phyloP scores from a whole-genome alignment of 2,888 invertebrate genomes.

The Electrophaes corylata region DNA sequence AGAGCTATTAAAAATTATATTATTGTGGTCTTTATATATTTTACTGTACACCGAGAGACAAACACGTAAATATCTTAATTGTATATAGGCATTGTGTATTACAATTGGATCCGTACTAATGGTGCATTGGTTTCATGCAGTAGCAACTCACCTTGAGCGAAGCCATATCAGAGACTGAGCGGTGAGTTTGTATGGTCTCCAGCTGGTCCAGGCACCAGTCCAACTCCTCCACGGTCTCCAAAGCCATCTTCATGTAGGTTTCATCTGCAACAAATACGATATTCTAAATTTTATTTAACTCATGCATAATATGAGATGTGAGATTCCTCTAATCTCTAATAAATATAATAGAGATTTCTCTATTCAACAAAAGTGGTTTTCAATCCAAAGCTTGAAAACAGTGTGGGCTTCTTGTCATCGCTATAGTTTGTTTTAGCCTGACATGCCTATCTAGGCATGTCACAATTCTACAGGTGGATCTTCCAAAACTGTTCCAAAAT shows the following conservation, averaged over 20 bases:
- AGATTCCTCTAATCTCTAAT: too few relatives aligned
- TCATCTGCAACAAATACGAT: conserved; percentile 88
- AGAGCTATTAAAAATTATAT: background rate
- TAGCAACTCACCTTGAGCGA: conserved; percentile 95
- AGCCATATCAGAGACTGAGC: conserved; percentile 99
- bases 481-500: too few relatives aligned
- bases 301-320: background rate
- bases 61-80: background rate
- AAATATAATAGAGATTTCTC: too few relatives aligned
- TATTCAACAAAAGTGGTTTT: too few relatives aligned
- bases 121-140: conserved; percentile 2
- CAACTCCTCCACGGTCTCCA: conserved; percentile 98
- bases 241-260: conserved; percentile 95
- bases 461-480: too few relatives aligned
- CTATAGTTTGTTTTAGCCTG: too few relatives aligned
- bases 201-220: conserved; percentile 99
- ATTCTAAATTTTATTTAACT: background rate
- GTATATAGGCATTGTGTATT: background rate
- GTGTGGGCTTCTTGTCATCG: too few relatives aligned
- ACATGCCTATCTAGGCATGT: too few relatives aligned
- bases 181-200: conserved; percentile 99
- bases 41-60: conserved; percentile 23
- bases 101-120: background rate
- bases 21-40: background rate
- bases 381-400: too few relatives aligned